Evolutionary conservation across 1,140 invertebrate genomes (phyloP).

Genomic region (Lucilia sericata): DNA sequence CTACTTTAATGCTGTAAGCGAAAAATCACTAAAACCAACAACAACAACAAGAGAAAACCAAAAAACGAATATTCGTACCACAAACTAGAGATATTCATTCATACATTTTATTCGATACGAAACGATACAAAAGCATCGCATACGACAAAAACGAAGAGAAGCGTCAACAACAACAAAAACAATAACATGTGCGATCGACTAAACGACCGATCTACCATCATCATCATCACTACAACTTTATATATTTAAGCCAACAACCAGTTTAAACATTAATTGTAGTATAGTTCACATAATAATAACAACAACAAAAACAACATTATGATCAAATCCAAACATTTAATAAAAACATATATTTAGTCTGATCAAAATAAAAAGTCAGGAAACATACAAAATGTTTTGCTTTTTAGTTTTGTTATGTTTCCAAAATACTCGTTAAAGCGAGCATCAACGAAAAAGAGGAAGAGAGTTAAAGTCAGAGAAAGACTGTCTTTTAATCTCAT

Average conservation of each 20-base stretch:
- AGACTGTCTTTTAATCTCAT: no score
- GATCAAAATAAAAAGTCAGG: constrained; percentile 15
- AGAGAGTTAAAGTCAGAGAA: constrained; percentile 5
- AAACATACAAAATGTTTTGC: constrained; percentile 14
- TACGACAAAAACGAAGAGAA: no score
- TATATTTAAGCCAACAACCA: not conserved
- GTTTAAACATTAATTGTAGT: not conserved
- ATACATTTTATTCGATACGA: no score
- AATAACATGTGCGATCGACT: not conserved
- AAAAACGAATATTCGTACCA: no score
- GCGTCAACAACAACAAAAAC: not conserved
- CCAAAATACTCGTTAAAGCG: not conserved
- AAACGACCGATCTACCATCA: constrained; percentile 21
- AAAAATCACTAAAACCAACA: not conserved
- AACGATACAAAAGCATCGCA: no score
- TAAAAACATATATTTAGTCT: not conserved
- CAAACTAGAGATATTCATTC: no score
- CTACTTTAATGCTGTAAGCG: not conserved
- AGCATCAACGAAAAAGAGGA: not conserved
- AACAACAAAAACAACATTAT: not conserved
- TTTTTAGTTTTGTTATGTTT: not conserved
- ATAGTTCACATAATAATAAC: constrained; percentile 16
- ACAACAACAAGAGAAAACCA: not conserved
- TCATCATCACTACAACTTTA: not conserved
- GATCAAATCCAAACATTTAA: not conserved